phyloP scores from a whole-genome alignment of 1,140 invertebrate genomes.

The Bombus huntii region DNA sequence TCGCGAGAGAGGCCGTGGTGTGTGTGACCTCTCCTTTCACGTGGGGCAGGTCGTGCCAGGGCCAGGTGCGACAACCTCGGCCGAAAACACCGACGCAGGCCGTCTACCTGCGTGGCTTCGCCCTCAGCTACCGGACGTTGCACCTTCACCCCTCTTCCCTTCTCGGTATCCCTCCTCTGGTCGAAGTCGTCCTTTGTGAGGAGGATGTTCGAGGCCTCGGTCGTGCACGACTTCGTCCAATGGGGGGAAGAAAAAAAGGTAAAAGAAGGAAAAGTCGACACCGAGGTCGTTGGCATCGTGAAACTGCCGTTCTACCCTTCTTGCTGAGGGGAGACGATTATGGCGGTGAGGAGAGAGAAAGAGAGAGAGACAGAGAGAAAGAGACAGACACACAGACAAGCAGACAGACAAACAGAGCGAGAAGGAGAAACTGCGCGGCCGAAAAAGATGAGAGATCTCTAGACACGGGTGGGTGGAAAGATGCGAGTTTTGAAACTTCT shows the following conservation, averaged over 20 bases:
- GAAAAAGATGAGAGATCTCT: conserved; percentile 29
- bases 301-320: conserved; percentile 54
- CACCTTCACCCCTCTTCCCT: neutral
- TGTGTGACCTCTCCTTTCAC: conserved; percentile 65
- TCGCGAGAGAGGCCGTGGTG: neutral
- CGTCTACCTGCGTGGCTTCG: conserved; percentile 46
- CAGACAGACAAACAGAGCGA: too few relatives aligned
- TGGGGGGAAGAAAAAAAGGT: neutral
- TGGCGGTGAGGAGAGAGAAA: neutral
- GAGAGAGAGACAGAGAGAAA: too few relatives aligned
- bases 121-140: conserved; percentile 21
- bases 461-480: conserved; percentile 36
- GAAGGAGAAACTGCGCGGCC: neutral
- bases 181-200: conserved; percentile 47
- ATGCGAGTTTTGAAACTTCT: conserved; percentile 2
- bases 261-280: conserved; percentile 42
- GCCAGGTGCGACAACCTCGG: conserved; percentile 52
- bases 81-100: conserved; percentile 51
- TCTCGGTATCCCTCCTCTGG: neutral
- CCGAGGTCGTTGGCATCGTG: conserved; percentile 49
- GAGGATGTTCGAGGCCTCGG: conserved; percentile 50
- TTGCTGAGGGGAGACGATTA: conserved; percentile 9
- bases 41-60: conserved; percentile 68
- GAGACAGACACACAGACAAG: too few relatives aligned
- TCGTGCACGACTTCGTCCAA: conserved; percentile 46